Evolutionary conservation across 2,888 invertebrate genomes (phyloP).

Genomic region (Aplocera efformata): DNA sequence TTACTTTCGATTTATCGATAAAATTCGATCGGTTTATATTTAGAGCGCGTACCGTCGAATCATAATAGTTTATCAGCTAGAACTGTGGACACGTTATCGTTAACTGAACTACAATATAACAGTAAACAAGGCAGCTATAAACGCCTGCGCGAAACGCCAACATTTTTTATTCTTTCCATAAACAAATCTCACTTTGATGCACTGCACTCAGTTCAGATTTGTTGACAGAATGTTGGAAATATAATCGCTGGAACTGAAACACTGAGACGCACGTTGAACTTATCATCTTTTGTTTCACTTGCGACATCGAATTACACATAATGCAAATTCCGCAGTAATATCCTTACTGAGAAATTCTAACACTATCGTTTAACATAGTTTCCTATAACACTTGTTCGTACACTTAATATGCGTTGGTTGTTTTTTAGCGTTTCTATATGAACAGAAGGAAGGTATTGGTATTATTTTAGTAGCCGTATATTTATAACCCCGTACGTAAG

Average conservation of each 20-base stretch:
- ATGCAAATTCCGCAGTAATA: conserved; percentile 11
- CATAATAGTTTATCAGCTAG: neutral
- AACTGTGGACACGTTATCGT: conserved; percentile 44
- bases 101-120: conserved; percentile 45
- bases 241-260: neutral
- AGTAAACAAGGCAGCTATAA: conserved; percentile 51
- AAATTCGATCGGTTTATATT: conserved; percentile 21
- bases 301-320: conserved; percentile 14
- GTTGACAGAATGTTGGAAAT: conserved; percentile 3
- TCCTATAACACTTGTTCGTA: neutral
- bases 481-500: conserved; percentile 22
- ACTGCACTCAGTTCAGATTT: conserved; percentile 19
- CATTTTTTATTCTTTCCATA: conserved; percentile 9
- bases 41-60: conserved; percentile 4
- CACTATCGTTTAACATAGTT: too few relatives aligned
- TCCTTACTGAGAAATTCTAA: conserved; percentile 1
- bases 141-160: conserved; percentile 40
- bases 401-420: too few relatives aligned
- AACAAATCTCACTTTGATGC: conserved; percentile 1
- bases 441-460: too few relatives aligned
- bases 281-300: conserved; percentile 15
- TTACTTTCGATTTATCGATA: conserved; percentile 19
- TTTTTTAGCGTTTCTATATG: too few relatives aligned
- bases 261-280: conserved; percentile 11
- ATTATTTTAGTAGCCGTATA: conserved; percentile 13